Base-by-base conservation (phyloP, 1,140 invertebrate species). In the Hesperophylax magnus region DNA sequence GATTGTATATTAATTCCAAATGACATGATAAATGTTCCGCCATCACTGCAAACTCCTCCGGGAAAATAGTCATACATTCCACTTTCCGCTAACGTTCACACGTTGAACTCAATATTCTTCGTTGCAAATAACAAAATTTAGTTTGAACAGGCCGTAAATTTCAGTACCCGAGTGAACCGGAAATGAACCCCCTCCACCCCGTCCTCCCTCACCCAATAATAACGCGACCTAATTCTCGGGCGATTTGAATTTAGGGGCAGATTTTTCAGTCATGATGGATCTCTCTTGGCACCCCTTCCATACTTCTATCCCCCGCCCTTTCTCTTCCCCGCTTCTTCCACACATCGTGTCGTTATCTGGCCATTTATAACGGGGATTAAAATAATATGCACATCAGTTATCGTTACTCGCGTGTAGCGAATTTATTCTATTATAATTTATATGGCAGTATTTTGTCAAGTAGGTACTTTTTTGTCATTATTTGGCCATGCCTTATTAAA, bases 171-270 rank as follows among this genome's bases (percentile, higher is more conserved):
- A 72, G 20, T 72, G 18, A 52, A 54, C 69, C 69, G 39, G 69
- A 72, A 67, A 27, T 72, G 47, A 67, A 39, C 69, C 18, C 69
- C 69, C 18, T 18, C 22, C 67, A 0, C 39, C 39, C 22, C 20
- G 20, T 47, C 20, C 67, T 17, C 39, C 20, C 20, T 17, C 69
- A 53, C 2, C 63, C 24, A 67, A 67, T 52, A 71, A 71, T 71
- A 71, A 71, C 34, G 67, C 47, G 69, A 72, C 69, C 69, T 53
- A 72, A 72, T 72, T 72, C 69, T 72, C 69, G 69, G 52, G 69
- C 20, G 69, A 72, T 72, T 72, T 72, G 69, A 72, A 72, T 72
- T 72, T 72, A 72, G 69, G 69, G 69, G 69, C 69, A 72, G 69
- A 72, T 72, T 56, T 72, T 72, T 54, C 69, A 72, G 69, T 22